These are phyloP conservation scores for Watsonalla cultraria DNA, from an alignment of 2,888 invertebrate genomes.

Conservation along the genomic window DNA sequence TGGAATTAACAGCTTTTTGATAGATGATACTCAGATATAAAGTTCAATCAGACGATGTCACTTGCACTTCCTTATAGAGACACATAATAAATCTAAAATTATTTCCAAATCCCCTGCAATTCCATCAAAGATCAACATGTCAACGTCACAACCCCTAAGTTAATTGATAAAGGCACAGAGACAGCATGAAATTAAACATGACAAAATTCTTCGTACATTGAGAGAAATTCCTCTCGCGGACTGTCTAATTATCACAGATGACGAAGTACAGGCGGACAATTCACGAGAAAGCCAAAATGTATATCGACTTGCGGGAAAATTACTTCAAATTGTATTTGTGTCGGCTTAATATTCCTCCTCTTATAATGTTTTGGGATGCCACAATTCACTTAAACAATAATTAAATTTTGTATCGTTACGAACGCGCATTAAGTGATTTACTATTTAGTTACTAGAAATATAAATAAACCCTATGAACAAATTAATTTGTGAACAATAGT, in stretches of 20 bases:
- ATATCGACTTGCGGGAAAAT: slow-evolving; percentile 29
- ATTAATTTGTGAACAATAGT: too few relatives aligned
- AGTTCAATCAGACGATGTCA: too few relatives aligned
- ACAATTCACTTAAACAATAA: neutral
- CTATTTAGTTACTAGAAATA: too few relatives aligned
- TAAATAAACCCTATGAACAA: too few relatives aligned
- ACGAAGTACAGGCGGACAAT: slow-evolving; percentile 51
- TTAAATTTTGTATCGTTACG: neutral
- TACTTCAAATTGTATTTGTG: slow-evolving; percentile 19
- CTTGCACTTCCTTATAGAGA: too few relatives aligned
- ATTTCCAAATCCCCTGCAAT: neutral
- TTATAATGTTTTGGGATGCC: neutral
- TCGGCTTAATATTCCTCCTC: slow-evolving; percentile 16
- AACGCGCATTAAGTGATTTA: too few relatives aligned
- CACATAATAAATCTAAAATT: neutral
- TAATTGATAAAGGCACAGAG: slow-evolving; percentile 51
- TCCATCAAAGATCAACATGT: slow-evolving; percentile 3
- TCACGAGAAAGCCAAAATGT: slow-evolving; percentile 30
- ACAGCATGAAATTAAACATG: slow-evolving; percentile 59
- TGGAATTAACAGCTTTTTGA: too few relatives aligned
- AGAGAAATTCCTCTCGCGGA: slow-evolving; percentile 49
- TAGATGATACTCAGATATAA: too few relatives aligned
- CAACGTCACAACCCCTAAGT: slow-evolving; percentile 20
- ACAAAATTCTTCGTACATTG: slow-evolving; percentile 60
- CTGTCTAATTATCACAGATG: slow-evolving; percentile 60